Evolutionary conservation across 2,888 invertebrate genomes (phyloP), one percentile per base, ranked within the genome.

Genomic region (Temnothorax rugatulus): DNA sequence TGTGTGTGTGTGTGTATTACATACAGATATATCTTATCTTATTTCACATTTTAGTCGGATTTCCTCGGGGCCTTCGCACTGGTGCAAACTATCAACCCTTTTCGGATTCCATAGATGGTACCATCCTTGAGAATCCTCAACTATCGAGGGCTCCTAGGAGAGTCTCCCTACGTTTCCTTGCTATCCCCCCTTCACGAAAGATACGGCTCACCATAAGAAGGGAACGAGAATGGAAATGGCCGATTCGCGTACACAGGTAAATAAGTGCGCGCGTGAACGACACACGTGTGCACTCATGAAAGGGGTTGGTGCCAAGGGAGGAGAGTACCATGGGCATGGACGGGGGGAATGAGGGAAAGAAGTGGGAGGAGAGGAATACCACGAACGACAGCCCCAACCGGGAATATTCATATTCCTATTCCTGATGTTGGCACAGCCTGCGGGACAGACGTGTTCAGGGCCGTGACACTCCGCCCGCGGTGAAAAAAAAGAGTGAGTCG

Each of bases 381-480:
- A 84, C 82, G 86, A 81, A 84, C 89, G 89, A 84, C 87, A 86
- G 83, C 75, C 84, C 83, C 75, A 85, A 68, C 85, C 66, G 41
- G 85, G 86, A 85, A 88, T 84, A 86, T 86, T 88, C 88, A 88
- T 90, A 90, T 88, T 85, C 88, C 91, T 91, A 90, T 90, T 91
- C 89, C 84, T 85, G 89, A 89, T 89, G 90, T 88, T 86, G 88
- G 86, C 87, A 85, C 84, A 86, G 87, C 89, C 86, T 84, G 88
- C 85, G 86, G 89, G 88, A 86, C 88, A 88, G 85, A 87, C 71
- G 79, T 84, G 86, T 84, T 85, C 87, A 82, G 85, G 82, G 86
- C 83, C 82, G 85, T 86, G 89, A 91, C 90, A 91, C 91, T 90
- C 93, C 93, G 92, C 92, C 93, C 89, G 93, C 84, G 85, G 86